Evolutionary conservation across 2,113 vertebrate genomes (phyloP), one percentile per base, ranked within the genome.

Genomic region (Passer domesticus): DNA sequence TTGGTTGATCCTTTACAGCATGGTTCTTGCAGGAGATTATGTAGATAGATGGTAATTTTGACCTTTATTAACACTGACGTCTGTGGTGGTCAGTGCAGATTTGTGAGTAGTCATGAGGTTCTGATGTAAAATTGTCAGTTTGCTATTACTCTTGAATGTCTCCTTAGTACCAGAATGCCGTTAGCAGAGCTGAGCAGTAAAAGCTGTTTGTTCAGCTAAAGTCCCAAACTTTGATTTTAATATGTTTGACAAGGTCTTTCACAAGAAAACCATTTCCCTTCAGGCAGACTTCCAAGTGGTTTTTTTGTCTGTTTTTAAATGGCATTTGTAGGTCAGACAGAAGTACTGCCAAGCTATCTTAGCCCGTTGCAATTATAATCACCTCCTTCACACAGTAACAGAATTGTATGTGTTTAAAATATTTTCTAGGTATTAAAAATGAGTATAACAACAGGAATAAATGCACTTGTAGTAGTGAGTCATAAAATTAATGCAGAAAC

Each of bases 161-260:
- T 91, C 63, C 75, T 85, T 35, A 52, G 24, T 55, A 35, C 56
- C 44, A 60, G 35, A 74, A 74, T 67, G 81, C 49, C 79, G 35
- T 68, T 83, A 60, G 68, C 73, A 90, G 64, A 81, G 49, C 60
- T 93, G 77, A 89, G 64, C 68, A 87, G 43, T 84, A 89, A 89
- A 94, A 92, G 53, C 56, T 95, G 83, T 94, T 88, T 88, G 64
- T 49, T 94, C 89, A 86, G 77, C 75, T 87, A 37, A 91, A 83
- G 53, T 90, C 64, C 56, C 77, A 69, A 93, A 83, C 87, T 85
- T 96, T 68, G 30, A 50, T 94, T 95, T 94, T 82, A 94, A 58
- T 95, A 63, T 52, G 47, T 87, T 93, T 89, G 89, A 83, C 60
- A 83, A 63, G 80, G 56, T 96, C 68, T 86, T 90, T 94, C 82